Conservation (phyloP, 2,113 vertebrate species). For the Myxocyprinus asiaticus region DNA sequence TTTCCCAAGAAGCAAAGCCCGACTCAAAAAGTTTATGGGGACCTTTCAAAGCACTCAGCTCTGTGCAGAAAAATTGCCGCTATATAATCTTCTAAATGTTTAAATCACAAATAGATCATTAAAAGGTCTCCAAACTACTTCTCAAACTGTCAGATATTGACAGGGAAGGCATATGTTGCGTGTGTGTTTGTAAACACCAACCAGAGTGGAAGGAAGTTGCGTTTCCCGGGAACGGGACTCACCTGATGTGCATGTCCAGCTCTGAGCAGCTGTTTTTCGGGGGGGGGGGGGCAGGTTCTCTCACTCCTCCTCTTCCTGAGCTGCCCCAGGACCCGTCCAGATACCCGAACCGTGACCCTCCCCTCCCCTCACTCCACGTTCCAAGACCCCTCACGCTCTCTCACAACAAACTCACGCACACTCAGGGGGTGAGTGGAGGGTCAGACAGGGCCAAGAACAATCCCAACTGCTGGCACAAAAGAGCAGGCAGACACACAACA, state of each 20-base stretch:
- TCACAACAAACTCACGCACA: constrained; percentile 12
- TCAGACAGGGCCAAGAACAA: constrained; percentile 53
- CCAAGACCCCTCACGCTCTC: no score
- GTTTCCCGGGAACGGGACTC: constrained; percentile 60
- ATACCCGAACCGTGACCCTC: constrained; percentile 63
- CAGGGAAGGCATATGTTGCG: no score
- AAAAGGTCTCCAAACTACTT: no score
- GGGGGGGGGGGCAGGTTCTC: constrained; percentile 50
- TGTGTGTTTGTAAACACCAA: not conserved
- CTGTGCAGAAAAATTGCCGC: no score
- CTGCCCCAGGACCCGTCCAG: constrained; percentile 39
- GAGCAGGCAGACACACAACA: constrained; percentile 53
- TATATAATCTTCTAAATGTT: no score
- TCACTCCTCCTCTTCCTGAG: constrained; percentile 52
- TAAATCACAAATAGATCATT: no score
- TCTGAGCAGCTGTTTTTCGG: constrained; percentile 41
- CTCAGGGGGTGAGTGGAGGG: constrained; percentile 21
- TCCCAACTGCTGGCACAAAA: constrained; percentile 72
- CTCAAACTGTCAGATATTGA: no score
- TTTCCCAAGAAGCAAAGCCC: constrained; percentile 31
- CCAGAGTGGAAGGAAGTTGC: constrained; percentile 46
- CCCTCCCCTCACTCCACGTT: constrained; percentile 18
- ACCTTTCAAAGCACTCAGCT: not conserved
- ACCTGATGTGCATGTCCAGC: constrained; percentile 80
- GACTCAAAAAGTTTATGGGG: constrained; percentile 27